Conservation (phyloP, 2,888 invertebrate species). For the Corbicula japonica region DNA sequence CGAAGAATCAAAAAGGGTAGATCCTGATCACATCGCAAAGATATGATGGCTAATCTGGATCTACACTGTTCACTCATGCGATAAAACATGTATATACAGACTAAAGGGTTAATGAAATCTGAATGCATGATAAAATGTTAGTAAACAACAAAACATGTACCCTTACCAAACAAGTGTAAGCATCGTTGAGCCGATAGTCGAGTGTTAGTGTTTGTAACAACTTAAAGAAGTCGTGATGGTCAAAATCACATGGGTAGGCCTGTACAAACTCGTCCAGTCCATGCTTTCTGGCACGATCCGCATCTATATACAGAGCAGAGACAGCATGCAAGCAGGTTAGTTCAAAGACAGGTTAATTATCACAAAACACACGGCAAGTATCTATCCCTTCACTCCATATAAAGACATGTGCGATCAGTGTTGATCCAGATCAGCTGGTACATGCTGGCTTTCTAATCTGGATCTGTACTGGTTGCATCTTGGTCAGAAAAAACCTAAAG, state of each 20-base stretch:
- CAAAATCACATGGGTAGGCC: conserved; percentile 99
- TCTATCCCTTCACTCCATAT: too few species aligned
- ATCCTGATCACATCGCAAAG: too few species aligned
- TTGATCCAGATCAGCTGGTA: background rate
- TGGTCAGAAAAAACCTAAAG: too few species aligned
- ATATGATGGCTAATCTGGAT: too few species aligned
- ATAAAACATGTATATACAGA: too few species aligned
- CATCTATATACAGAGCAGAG: conserved; percentile 89
- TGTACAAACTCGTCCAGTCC: conserved; percentile 99
- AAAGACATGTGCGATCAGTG: background rate
- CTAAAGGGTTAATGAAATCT: too few species aligned
- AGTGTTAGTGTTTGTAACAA: conserved; percentile 96
- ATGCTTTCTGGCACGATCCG: conserved; percentile 97
- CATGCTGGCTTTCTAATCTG: too few species aligned
- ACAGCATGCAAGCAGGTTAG: conserved; percentile 23
- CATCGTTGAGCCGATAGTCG: conserved; percentile 98
- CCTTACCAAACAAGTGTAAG: conserved; percentile 98
- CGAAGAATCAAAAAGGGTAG: too few species aligned
- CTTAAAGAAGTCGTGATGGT: conserved; percentile 97
- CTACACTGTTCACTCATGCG: too few species aligned
- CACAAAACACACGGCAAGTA: conserved; percentile 6
- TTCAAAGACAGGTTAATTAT: background rate
- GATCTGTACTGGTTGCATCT: too few species aligned
- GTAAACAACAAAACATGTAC: too few species aligned
- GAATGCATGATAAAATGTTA: too few species aligned